Conservation (phyloP, 2,113 vertebrate genomes). For the Hucho hucho region DNA sequence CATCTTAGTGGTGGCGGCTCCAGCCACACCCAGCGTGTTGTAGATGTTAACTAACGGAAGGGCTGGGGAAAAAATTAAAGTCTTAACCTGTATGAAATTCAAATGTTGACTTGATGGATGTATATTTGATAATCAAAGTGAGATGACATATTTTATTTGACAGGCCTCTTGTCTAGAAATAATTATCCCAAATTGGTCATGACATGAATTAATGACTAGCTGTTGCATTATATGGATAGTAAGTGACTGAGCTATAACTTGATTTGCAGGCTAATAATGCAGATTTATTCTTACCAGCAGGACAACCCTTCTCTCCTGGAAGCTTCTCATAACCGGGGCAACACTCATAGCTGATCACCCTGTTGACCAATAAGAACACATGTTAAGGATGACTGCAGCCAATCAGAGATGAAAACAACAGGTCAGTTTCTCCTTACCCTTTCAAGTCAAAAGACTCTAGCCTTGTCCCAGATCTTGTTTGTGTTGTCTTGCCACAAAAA, state of each 20-base stretch:
- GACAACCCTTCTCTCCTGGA: conserved; percentile 92
- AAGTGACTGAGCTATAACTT: too few species aligned
- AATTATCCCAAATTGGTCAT: too few species aligned
- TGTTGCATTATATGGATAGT: too few species aligned
- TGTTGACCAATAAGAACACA: conserved; percentile 62
- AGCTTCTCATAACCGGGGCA: conserved; percentile 95
- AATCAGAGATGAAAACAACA: neutral
- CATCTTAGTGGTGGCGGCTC: conserved; percentile 89
- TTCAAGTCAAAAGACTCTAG: neutral
- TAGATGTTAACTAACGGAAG: conserved; percentile 93
- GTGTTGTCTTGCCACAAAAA: neutral
- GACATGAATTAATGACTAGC: too few species aligned
- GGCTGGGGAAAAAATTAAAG: conserved; percentile 62
- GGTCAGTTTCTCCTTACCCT: neutral
- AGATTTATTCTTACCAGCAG: conserved; percentile 79
- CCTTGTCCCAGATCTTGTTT: neutral
- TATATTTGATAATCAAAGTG: too few species aligned
- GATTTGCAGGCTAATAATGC: too few species aligned
- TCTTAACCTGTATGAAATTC: too few species aligned
- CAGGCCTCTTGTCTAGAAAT: too few species aligned
- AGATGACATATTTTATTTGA: too few species aligned
- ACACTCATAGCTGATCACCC: conserved; percentile 93
- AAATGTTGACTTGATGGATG: too few species aligned
- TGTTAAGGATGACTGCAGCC: neutral
- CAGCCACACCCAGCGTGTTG: conserved; percentile 87